A percentile compares a stretch with the other conserved stretches of the same genome.
Conservation (phyloP, 2,888 invertebrate species). For the Adelognathus sp. region DNA sequence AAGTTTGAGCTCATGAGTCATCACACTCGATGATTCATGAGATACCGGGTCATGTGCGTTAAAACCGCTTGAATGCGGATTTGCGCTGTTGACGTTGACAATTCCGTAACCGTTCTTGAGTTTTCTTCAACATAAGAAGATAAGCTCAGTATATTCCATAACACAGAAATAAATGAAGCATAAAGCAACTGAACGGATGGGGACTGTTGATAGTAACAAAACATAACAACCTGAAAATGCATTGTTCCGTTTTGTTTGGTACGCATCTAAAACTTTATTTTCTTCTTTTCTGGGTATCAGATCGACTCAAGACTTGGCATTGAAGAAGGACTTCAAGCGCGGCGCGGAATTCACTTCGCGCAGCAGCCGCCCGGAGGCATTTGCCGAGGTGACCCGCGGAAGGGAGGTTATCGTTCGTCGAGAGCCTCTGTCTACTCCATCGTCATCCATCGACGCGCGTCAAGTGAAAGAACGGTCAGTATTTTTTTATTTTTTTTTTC, state of each 20-base stretch:
- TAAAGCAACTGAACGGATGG: too few species aligned
- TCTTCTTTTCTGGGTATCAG: constrained; percentile 54
- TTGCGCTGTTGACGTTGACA: too few species aligned
- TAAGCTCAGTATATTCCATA: too few species aligned
- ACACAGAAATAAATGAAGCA: too few species aligned
- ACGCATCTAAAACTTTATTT: neutral
- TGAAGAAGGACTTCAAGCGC: constrained; percentile 78
- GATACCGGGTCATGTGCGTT: too few species aligned
- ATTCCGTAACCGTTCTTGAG: too few species aligned
- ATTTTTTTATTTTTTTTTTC: neutral
- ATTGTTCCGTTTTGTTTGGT: neutral
- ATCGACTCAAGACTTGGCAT: constrained; percentile 74
- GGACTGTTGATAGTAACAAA: too few species aligned
- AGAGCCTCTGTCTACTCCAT: constrained; percentile 71
- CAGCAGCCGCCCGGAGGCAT: constrained; percentile 76
- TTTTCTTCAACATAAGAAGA: too few species aligned
- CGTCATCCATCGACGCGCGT: constrained; percentile 77
- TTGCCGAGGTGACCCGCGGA: constrained; percentile 76
- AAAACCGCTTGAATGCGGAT: too few species aligned
- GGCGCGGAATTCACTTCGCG: constrained; percentile 76
- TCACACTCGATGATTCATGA: too few species aligned
- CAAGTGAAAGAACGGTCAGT: constrained; percentile 78
- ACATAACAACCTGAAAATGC: too few species aligned
- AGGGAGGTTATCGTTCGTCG: constrained; percentile 78
- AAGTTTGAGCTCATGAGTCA: too few species aligned